phyloP scores from a whole-genome alignment of 2,113 vertebrate species.

The Nothoprocta perdicaria region DNA sequence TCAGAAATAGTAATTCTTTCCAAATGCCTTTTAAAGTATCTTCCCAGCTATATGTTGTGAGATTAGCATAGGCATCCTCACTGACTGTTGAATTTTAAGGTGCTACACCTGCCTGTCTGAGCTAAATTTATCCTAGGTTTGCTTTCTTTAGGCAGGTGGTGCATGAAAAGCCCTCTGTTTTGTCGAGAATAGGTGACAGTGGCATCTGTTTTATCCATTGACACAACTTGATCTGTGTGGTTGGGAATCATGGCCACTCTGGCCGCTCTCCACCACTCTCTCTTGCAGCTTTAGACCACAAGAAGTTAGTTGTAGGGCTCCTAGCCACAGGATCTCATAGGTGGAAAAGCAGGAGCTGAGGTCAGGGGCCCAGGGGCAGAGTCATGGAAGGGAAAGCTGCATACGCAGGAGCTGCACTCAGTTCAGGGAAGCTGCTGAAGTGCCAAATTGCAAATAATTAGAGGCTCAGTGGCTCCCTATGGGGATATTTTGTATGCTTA shows the following conservation, averaged over 20 bases:
- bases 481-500: background rate
- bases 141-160: background rate
- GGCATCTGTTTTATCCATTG: background rate
- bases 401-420: background rate
- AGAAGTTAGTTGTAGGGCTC: background rate
- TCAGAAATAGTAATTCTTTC: background rate
- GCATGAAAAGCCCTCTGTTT: background rate
- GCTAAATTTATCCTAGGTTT: background rate
- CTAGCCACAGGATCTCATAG: fast-evolving
- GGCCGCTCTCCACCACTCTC: background rate
- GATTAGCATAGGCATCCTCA: background rate
- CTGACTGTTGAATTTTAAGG: background rate
- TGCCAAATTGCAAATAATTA: background rate
- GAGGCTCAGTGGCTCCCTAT: background rate
- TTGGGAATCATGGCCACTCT: background rate
- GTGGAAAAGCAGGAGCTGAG: background rate
- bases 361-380: background rate
- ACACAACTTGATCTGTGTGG: fast-evolving
- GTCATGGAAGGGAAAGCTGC: background rate
- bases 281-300: background rate
- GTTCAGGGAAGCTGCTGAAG: background rate
- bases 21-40: background rate
- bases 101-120: background rate
- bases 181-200: fast-evolving
- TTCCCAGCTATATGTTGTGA: background rate